phyloP scores from a whole-genome alignment of 2,888 invertebrate genomes.

The Drosophila flavopinicola region DNA sequence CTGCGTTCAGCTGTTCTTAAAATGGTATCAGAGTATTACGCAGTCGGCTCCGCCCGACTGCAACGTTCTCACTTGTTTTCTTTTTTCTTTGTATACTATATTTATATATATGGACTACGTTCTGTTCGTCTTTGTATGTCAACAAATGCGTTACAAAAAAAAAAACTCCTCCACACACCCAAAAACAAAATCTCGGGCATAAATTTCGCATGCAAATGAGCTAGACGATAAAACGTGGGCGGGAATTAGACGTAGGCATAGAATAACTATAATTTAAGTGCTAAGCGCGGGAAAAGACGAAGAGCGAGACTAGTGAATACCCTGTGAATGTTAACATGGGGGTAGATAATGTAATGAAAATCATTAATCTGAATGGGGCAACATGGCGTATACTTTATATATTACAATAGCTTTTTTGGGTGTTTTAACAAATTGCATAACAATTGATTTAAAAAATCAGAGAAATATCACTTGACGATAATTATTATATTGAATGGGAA shows the following conservation, averaged over 20 bases:
- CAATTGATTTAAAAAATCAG: too few species aligned
- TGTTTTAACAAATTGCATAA: too few species aligned
- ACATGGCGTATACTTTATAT: too few species aligned
- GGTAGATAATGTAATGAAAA: too few species aligned
- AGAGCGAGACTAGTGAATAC: constrained; percentile 6
- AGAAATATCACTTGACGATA: too few species aligned
- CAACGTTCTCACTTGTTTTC: too few species aligned
- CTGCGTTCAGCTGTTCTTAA: too few species aligned
- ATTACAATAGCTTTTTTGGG: too few species aligned
- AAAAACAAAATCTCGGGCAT: constrained; percentile 43
- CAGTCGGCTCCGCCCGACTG: too few species aligned
- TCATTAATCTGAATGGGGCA: too few species aligned
- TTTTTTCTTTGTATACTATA: not conserved
- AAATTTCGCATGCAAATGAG: constrained; percentile 72
- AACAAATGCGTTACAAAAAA: constrained; percentile 65
- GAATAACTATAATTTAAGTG: constrained; percentile 54
- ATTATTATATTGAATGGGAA: too few species aligned
- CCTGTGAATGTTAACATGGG: constrained; percentile 8
- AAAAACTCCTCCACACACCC: constrained; percentile 47
- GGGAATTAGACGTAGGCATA: constrained; percentile 61
- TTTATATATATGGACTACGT: not conserved
- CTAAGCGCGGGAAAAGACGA: not conserved
- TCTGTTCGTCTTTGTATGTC: constrained; percentile 44
- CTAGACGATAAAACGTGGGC: constrained; percentile 54
- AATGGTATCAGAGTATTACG: too few species aligned